Evolutionary conservation across 2,797 vertebrate genomes (phyloP).

Genomic region (Glyptemys insculpta): DNA sequence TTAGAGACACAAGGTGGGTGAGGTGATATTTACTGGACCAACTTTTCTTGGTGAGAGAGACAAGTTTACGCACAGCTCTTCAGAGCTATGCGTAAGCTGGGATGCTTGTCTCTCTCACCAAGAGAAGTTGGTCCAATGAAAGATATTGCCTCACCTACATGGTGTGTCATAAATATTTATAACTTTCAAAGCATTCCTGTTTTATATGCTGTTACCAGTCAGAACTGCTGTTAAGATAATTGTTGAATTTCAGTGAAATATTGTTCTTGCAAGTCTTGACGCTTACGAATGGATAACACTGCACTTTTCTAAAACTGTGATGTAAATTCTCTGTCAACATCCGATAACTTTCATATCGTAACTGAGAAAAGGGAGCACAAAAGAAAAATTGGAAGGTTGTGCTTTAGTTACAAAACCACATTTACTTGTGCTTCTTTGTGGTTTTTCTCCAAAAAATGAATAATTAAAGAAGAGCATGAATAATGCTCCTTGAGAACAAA

Average conservation of each 20-base stretch:
- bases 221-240: conserved; percentile 22
- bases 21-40: not conserved
- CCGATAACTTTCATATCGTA: not conserved
- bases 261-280: conserved; percentile 22
- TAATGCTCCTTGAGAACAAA: not conserved
- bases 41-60: not conserved
- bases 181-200: not conserved
- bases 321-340: conserved; percentile 12
- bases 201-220: not conserved
- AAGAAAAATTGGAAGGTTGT: not conserved
- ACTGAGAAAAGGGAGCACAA: not conserved
- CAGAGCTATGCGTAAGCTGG: too few species aligned
- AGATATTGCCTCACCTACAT: not conserved
- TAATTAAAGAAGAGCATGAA: not conserved
- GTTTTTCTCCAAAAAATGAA: not conserved
- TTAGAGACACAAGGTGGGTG: not conserved
- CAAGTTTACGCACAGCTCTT: not conserved
- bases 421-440: not conserved
- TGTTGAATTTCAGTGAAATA: not conserved
- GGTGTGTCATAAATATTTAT: not conserved
- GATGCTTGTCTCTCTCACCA: not conserved
- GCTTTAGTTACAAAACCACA: not conserved
- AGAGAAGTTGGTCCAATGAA: not conserved
- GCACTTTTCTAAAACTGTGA: not conserved
- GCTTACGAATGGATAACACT: conserved; percentile 8